These are phyloP conservation scores for Nymphalis c-album DNA, from an alignment of 2,888 invertebrate species.

Conservation along the genomic window DNA sequence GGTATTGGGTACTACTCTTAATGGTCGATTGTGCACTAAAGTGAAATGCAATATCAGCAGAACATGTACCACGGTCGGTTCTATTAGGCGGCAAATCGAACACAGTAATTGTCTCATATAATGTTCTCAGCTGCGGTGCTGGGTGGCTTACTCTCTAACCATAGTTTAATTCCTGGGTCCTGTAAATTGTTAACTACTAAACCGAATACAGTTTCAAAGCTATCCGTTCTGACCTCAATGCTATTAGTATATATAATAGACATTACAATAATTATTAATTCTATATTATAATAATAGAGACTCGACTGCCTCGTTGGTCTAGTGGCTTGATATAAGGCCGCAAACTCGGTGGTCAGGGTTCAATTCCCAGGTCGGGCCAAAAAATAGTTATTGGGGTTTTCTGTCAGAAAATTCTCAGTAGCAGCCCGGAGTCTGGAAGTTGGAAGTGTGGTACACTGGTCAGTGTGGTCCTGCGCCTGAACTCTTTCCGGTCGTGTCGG, in stretches of 20 bases:
- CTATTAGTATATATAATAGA: neutral
- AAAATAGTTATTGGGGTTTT: too few relatives aligned
- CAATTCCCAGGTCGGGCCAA: too few relatives aligned
- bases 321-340: too few relatives aligned
- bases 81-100: constrained; percentile 25
- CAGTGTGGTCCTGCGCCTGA: too few relatives aligned
- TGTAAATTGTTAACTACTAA: constrained; percentile 9
- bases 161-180: constrained; percentile 8
- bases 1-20: neutral
- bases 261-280: too few relatives aligned
- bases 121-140: constrained; percentile 6
- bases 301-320: too few relatives aligned
- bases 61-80: constrained; percentile 4
- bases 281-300: too few relatives aligned
- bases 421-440: too few relatives aligned
- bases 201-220: neutral
- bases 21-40: constrained; percentile 13
- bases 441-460: too few relatives aligned
- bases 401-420: too few relatives aligned
- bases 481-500: too few relatives aligned
- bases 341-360: too few relatives aligned
- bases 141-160: neutral
- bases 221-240: neutral
- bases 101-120: constrained; percentile 23
- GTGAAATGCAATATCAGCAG: constrained; percentile 17